phyloP scores from a whole-genome alignment of 1,140 invertebrate genomes.

The Bombus sylvicola region DNA sequence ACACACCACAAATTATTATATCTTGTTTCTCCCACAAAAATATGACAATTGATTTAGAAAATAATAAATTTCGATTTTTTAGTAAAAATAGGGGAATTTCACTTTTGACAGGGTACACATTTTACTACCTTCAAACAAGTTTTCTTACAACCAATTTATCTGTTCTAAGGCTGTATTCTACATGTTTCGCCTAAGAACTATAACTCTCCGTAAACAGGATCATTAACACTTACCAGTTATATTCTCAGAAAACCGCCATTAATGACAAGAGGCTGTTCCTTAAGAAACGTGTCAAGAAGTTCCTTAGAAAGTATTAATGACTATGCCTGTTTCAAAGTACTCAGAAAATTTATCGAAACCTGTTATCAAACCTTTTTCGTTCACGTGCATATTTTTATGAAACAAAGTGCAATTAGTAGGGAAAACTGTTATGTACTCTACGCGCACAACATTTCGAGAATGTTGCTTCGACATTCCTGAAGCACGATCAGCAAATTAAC shows the following conservation, averaged over 20 bases:
- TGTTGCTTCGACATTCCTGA: not conserved
- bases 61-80: not conserved
- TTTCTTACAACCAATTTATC: not conserved
- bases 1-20: too few species aligned
- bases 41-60: too few species aligned
- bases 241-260: not conserved
- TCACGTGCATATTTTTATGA: not conserved
- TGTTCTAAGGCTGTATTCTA: not conserved
- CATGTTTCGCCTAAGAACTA: not conserved
- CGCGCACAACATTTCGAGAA: not conserved
- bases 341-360: not conserved
- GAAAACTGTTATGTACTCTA: not conserved
- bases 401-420: too few species aligned
- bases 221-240: not conserved
- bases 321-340: not conserved
- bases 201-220: not conserved
- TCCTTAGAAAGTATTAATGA: not conserved
- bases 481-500: constrained; percentile 52
- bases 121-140: not conserved
- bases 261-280: not conserved
- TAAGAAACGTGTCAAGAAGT: not conserved
- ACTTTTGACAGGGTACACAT: not conserved
- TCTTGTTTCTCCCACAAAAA: too few species aligned
- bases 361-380: not conserved
- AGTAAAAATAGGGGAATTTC: not conserved